Evolutionary conservation across 1,140 invertebrate genomes (phyloP), one percentile per base, ranked within the genome.

Genomic region (Eurosta solidaginis): DNA sequence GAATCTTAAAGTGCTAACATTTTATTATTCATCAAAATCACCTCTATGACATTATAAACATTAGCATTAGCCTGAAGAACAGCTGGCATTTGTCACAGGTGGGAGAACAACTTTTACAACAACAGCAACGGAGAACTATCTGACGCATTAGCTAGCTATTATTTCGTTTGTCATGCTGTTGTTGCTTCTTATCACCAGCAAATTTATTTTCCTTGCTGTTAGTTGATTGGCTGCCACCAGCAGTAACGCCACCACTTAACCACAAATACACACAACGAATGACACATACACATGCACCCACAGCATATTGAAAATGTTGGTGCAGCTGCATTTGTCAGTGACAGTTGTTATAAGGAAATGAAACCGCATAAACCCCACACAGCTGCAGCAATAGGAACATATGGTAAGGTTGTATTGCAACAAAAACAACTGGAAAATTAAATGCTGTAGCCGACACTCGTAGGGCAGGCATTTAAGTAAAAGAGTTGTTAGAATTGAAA

Each of bases 251-350:
- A 47, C 4, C 2, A 17, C 29, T 40, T 40, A 5, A 36, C 36
- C 33, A 54, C 50, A 9, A 54, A 12, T 25, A 29, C 50, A 10
- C 20, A 9, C 25, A 12, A 29, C 50, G n/a, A 54, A 27, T 27
- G 25, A 20, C 27, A n/a, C 12, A 33, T 3, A 17, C 29, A 59
- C 12, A 3, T 25, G 54, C 27, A 29, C 54, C n/a, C n/a, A n/a
- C n/a, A n/a, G n/a, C n/a, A n/a, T n/a, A n/a, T n/a, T n/a, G n/a
- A n/a, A 4, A 12, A 59, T 47, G 45, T 47, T 47, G 27, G 36
- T 33, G 12, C 59, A 68, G 59, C 33, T 68, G 59, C 36, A 59
- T 33, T 59, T 59, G 54, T 59, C 54, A 33, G 54, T 29, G 54
- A 59, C 54, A 59, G 54, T 59, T 59, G 54, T 59, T 10, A 29